phyloP scores from a whole-genome alignment of 2,797 vertebrate genomes.

The Notamacropus eugenii region DNA sequence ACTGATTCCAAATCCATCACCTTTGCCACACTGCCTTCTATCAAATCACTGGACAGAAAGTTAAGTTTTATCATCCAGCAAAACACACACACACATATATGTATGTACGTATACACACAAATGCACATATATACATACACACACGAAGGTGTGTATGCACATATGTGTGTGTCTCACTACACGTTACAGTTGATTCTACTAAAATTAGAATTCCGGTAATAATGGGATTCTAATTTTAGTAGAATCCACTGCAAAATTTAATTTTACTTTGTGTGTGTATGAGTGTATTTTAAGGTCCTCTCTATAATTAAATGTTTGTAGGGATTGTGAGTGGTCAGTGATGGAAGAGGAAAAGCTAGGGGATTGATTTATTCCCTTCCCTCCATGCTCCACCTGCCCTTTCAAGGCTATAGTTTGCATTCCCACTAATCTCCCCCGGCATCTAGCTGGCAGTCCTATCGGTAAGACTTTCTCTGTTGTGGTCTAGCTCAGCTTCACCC shows the following conservation, averaged over 20 bases:
- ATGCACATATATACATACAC: rapidly evolving
- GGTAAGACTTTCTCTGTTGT: conserved; percentile 76
- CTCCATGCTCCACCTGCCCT: conserved; percentile 74
- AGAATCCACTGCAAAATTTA: conserved; percentile 64
- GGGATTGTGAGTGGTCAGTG: conserved; percentile 72
- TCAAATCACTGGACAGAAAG: conserved; percentile 16
- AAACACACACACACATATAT: conserved; percentile 46
- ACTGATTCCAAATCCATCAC: not conserved
- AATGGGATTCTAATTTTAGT: conserved; percentile 74
- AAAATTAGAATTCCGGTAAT: not conserved
- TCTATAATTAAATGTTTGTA: conserved; percentile 76
- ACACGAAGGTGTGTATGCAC: too few species aligned
- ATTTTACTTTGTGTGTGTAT: not conserved
- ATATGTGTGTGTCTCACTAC: not conserved
- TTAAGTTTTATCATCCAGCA: conserved; percentile 76
- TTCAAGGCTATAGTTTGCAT: conserved; percentile 74
- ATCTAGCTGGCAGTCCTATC: conserved; percentile 72
- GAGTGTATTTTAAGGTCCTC: conserved; percentile 46
- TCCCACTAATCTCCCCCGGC: conserved; percentile 75
- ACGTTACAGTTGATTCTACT: not conserved
- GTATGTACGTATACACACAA: not conserved
- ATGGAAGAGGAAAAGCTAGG: conserved; percentile 64
- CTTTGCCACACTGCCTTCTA: not conserved
- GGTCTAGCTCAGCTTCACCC: conserved; percentile 75
- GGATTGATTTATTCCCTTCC: conserved; percentile 67